These are phyloP conservation scores for Festucalex cinctus DNA, from an alignment of 2,113 vertebrate species.

Conservation along the genomic window DNA sequence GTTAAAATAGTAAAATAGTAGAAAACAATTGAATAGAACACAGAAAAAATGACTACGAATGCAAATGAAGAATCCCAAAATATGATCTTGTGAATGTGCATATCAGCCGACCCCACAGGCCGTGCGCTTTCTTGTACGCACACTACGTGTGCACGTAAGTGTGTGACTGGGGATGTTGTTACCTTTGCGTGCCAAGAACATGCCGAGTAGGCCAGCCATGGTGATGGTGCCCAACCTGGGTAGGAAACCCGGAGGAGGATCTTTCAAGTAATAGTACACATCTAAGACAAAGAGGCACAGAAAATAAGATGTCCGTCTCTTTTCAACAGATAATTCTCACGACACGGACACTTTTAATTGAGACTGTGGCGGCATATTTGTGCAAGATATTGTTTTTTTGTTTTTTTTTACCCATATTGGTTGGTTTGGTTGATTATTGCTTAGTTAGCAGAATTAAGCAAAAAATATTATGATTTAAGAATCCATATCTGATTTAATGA, in stretches of 20 bases:
- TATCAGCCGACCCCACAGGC: background rate
- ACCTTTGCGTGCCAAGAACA: constrained; percentile 83
- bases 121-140: too few species aligned
- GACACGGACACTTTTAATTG: background rate
- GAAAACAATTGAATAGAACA: background rate
- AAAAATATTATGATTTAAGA: too few species aligned
- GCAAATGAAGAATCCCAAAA: background rate
- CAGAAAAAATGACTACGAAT: too few species aligned
- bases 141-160: background rate
- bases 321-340: background rate
- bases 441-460: background rate
- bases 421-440: background rate
- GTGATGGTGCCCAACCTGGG: constrained; percentile 80
- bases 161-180: constrained; percentile 8
- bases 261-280: constrained; percentile 83
- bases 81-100: background rate
- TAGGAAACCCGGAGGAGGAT: constrained; percentile 83
- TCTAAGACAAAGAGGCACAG: constrained; percentile 64
- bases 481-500: too few species aligned
- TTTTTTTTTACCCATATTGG: background rate
- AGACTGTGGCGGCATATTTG: background rate
- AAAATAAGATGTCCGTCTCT: background rate
- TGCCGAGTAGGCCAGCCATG: constrained; percentile 80
- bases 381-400: background rate
- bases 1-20: background rate